Evolutionary conservation across 2,888 invertebrate genomes (phyloP).

Genomic region (Amphipoea oculea): DNA sequence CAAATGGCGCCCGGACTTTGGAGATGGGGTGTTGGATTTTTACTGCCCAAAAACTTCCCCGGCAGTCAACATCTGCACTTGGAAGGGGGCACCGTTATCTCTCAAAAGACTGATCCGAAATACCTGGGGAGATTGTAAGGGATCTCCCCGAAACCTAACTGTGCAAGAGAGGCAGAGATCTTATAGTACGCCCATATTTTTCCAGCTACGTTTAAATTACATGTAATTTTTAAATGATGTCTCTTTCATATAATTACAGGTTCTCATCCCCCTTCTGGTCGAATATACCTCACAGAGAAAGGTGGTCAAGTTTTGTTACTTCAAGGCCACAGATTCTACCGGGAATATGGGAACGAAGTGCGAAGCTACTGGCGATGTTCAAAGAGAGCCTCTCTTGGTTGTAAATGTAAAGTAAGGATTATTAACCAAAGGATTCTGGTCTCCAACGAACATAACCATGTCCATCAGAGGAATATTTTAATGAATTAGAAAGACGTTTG

Average conservation of each 20-base stretch:
- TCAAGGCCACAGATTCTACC: constrained; percentile 75
- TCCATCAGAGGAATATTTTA: constrained; percentile 25
- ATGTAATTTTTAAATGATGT: constrained; percentile 1
- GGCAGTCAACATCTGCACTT: too few species aligned
- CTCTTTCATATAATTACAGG: constrained; percentile 33
- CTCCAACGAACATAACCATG: constrained; percentile 75
- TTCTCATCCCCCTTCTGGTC: constrained; percentile 55
- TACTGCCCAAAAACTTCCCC: neutral
- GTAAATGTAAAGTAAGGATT: constrained; percentile 78
- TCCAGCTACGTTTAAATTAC: neutral
- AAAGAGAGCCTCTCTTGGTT: constrained; percentile 72
- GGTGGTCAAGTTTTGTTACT: constrained; percentile 78
- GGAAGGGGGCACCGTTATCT: neutral
- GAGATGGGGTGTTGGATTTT: neutral
- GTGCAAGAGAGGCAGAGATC: neutral
- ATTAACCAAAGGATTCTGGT: constrained; percentile 73
- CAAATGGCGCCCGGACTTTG: neutral
- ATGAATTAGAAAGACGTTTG: constrained; percentile 15
- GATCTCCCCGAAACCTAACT: neutral
- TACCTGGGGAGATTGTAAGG: neutral
- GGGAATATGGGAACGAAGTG: constrained; percentile 75
- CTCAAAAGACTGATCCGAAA: neutral
- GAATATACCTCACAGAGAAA: constrained; percentile 74
- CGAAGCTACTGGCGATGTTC: constrained; percentile 82
- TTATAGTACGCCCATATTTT: neutral